These are phyloP conservation scores for Microctenopoma stevenorrisi DNA, from an alignment of 2,797 vertebrate species.

Conservation along the genomic window DNA sequence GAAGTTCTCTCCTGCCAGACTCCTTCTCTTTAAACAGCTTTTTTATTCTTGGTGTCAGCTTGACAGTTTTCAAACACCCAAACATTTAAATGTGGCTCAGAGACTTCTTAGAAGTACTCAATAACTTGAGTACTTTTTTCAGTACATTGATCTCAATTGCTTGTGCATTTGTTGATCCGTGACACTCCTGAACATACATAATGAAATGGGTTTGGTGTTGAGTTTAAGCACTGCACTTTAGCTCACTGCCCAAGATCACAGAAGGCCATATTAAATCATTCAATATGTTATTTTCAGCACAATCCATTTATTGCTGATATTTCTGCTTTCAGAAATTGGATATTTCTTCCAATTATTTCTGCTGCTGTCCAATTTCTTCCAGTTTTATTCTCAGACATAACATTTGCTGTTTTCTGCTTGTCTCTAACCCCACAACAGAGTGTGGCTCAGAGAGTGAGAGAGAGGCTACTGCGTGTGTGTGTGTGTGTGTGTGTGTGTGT, in stretches of 20 bases:
- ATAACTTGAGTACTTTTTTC: neutral
- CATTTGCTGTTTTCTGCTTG: conserved; percentile 22
- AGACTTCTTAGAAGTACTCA: conserved; percentile 35
- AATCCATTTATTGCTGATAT: too few relatives aligned
- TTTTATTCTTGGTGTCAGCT: conserved; percentile 44
- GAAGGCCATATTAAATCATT: conserved; percentile 66
- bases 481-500: neutral
- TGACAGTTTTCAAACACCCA: conserved; percentile 39
- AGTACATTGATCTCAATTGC: too few relatives aligned
- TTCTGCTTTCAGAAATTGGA: too few relatives aligned
- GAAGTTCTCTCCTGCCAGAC: conserved; percentile 38
- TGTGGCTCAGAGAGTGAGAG: neutral
- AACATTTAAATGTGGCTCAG: conserved; percentile 34
- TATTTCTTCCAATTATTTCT: conserved; percentile 71
- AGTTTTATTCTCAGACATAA: conserved; percentile 28
- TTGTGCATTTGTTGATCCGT: conserved; percentile 28
- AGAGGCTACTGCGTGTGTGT: neutral
- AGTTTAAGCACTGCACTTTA: conserved; percentile 43
- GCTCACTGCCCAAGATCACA: conserved; percentile 50
- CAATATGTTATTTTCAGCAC: conserved; percentile 63
- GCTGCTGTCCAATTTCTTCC: conserved; percentile 47
- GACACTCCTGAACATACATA: conserved; percentile 39
- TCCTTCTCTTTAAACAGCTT: conserved; percentile 52
- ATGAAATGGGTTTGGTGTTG: conserved; percentile 54
- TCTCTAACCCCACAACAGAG: conserved; percentile 10